Conservation (phyloP, 92 coral and sea anemone species). For the Pocillopora meandrina region DNA sequence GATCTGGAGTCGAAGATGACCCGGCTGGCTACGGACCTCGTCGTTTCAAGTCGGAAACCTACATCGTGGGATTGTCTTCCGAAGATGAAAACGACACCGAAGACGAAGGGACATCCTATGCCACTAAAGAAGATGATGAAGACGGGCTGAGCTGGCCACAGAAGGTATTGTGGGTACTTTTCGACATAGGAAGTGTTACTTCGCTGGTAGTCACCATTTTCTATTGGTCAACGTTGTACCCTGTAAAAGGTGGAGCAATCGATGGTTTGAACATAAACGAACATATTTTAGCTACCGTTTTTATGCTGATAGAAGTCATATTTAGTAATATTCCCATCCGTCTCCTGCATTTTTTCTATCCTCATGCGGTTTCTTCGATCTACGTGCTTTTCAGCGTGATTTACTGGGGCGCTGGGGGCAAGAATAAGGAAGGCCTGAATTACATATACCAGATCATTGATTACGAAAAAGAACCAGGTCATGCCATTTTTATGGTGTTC, state of each 20-base stretch:
- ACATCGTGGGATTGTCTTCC: conserved; percentile 67
- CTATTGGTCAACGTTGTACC: conserved; percentile 72
- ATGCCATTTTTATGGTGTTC: conserved; percentile 67
- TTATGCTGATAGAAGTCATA: conserved; percentile 76
- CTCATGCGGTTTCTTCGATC: conserved; percentile 67
- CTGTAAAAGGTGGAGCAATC: conserved; percentile 28
- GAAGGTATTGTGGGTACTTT: conserved; percentile 77
- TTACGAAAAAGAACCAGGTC: conserved; percentile 63
- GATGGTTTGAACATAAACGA: conserved; percentile 63
- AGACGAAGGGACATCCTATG: conserved; percentile 18
- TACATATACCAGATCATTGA: conserved; percentile 78
- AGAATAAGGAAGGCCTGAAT: conserved; percentile 44
- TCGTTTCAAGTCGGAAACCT: conserved; percentile 64
- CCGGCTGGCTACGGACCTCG: conserved; percentile 46
- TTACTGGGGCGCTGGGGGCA: conserved; percentile 92
- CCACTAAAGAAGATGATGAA: conserved; percentile 37
- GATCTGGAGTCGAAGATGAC: conserved; percentile 62
- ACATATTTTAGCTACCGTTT: conserved; percentile 68
- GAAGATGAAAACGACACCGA: conserved; percentile 37
- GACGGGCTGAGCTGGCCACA: conserved; percentile 60
- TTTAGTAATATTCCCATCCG: conserved; percentile 83
- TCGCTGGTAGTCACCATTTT: conserved; percentile 66
- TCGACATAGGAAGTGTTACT: conserved; percentile 80
- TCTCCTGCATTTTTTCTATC: conserved; percentile 77
- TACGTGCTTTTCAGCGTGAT: conserved; percentile 85